Conservation (phyloP, 2,888 invertebrate species). For the Saturnia japonica region DNA sequence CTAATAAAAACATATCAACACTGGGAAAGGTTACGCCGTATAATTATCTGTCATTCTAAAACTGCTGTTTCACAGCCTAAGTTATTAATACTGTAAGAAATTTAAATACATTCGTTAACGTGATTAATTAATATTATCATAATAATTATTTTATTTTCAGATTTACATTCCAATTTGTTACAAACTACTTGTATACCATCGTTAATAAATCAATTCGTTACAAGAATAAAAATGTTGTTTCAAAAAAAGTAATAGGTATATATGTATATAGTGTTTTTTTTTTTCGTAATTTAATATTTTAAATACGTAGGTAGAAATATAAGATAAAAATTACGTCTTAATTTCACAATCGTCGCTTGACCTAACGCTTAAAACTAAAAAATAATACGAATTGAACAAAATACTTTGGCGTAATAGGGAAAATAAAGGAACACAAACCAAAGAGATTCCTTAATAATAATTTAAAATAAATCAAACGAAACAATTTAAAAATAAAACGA, state of each 20-base stretch:
- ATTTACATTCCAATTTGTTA: too few species aligned
- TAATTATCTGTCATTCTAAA: not conserved
- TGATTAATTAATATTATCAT: too few species aligned
- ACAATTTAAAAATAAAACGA: not conserved
- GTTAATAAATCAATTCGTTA: too few species aligned
- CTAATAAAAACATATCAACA: not conserved
- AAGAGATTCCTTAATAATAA: constrained; percentile 36
- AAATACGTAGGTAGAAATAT: too few species aligned
- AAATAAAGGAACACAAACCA: constrained; percentile 31
- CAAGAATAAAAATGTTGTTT: too few species aligned
- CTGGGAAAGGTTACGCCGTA: not conserved
- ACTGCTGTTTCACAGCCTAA: not conserved
- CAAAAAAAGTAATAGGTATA: too few species aligned
- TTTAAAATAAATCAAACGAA: not conserved
- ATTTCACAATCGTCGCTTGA: constrained; percentile 8
- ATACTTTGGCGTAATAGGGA: constrained; percentile 44
- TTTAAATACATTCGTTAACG: not conserved
- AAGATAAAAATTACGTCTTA: too few species aligned
- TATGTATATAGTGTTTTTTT: too few species aligned
- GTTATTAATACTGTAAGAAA: constrained; percentile 1
- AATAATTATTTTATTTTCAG: too few species aligned
- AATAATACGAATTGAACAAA: constrained; percentile 25
- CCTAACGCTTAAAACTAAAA: not conserved
- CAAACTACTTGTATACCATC: too few species aligned
- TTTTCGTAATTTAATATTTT: too few species aligned